Conservation (phyloP, 2,113 vertebrate genomes). For the Ptyas mucosa region DNA sequence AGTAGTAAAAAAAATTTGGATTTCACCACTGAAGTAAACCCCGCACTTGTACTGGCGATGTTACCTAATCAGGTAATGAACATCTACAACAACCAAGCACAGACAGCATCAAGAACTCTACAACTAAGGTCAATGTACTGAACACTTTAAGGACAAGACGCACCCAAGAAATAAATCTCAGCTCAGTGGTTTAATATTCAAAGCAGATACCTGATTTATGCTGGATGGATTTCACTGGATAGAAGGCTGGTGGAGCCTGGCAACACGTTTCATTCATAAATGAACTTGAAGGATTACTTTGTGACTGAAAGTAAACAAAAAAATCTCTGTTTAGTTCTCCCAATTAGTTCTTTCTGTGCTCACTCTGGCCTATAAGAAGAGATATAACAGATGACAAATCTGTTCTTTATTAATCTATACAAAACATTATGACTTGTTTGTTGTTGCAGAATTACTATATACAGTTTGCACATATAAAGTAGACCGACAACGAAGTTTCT, state of each 20-base stretch:
- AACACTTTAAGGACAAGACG: background rate
- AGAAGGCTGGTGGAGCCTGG: slow-evolving; percentile 38
- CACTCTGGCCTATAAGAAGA: rapidly evolving
- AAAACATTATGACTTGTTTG: background rate
- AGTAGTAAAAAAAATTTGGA: too few relatives aligned
- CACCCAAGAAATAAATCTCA: background rate
- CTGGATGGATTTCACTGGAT: slow-evolving; percentile 50
- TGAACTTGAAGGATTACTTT: slow-evolving; percentile 45
- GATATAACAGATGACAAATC: background rate
- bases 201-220: slow-evolving; percentile 66
- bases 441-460: background rate
- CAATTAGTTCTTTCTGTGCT: background rate
- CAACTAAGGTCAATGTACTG: background rate
- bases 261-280: slow-evolving; percentile 49
- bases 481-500: background rate
- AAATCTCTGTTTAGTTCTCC: slow-evolving; percentile 13
- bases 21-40: background rate
- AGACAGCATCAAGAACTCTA: background rate
- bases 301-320: slow-evolving; percentile 61
- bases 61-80: background rate
- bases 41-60: background rate
- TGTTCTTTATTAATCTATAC: background rate
- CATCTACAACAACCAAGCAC: background rate
- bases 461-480: background rate
- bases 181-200: background rate